Evolutionary conservation across 2,797 vertebrate species (phyloP), one percentile per base, ranked within the genome.

Genomic region (Macropodus opercularis): DNA sequence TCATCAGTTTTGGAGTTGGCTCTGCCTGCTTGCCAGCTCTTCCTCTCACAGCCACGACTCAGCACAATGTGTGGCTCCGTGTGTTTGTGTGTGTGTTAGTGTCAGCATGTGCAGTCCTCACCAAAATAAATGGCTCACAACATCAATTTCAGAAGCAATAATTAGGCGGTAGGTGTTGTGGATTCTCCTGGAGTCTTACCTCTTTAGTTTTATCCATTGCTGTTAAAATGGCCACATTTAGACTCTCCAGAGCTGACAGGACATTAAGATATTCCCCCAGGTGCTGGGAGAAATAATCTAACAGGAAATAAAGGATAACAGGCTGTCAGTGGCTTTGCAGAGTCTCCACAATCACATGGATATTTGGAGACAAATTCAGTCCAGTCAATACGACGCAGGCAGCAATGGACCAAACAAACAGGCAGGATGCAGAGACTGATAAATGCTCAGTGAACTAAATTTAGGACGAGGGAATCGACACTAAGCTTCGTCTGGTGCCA

Each of bases 131-230:
- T 19, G n/a, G 8, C 11, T 43, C 31, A 42, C 23, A 17, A 8
- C 5, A 14, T n/a, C 32, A 34, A 14, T 32, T 39, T 47, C 6
- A 72, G 13, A 24, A 6, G 13, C 13, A 17, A 31, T 7, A 43
- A 6, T 18, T n/a, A n/a, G n/a, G n/a, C n/a, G 27, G 8, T 24
- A 24, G 12, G 3, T 10, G 5, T n/a, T 7, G 19, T 23, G 3
- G 1, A 21, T 57, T 38, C 15, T 21, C 40, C 0, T 29, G 6
- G 51, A 24, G 36, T 47, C 92, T 87, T 84, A 99, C 97, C 95
- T 95, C 86, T 80, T 99, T 99, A 65, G 97, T 99, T 89, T 95
- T 94, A 80, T 98, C 96, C 97, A 99, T 98, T 27, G 97, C 97
- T 58, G 94, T 93, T 55, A 99, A 90, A 77, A 99, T 95, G 0